Evolutionary conservation across 2,888 invertebrate species (phyloP).

Genomic region (Limnephilus rhombicus): DNA sequence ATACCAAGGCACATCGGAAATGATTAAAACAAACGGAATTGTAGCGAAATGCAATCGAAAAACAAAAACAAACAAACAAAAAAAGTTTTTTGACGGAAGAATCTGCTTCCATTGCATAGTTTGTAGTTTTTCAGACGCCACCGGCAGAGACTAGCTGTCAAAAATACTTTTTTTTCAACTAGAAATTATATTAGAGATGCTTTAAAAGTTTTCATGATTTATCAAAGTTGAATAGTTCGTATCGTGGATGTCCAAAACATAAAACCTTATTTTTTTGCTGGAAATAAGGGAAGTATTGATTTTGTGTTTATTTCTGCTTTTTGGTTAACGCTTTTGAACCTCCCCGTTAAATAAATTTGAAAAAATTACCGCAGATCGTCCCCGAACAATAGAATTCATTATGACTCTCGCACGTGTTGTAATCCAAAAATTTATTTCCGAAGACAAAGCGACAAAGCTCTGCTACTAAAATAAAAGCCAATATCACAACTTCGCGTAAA

Average conservation of each 20-base stretch:
- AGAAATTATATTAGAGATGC: not conserved
- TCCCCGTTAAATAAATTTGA: not conserved
- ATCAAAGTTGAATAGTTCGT: not conserved
- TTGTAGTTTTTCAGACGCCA: not conserved
- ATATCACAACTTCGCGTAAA: slow-evolving; percentile 52
- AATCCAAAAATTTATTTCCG: slow-evolving; percentile 27
- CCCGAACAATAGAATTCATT: slow-evolving; percentile 23
- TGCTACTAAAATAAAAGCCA: slow-evolving; percentile 52
- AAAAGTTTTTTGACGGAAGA: not conserved
- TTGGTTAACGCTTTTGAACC: no score
- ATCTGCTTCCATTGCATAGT: not conserved
- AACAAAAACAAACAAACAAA: no score
- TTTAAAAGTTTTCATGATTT: not conserved
- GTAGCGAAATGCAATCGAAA: not conserved
- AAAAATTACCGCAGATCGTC: not conserved
- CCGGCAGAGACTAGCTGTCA: not conserved
- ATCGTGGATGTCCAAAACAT: not conserved
- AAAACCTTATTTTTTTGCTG: not conserved
- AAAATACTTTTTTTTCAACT: not conserved
- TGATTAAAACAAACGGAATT: not conserved
- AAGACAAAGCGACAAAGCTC: slow-evolving; percentile 28
- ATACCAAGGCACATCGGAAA: not conserved
- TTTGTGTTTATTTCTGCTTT: not conserved
- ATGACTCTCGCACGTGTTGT: slow-evolving; percentile 34
- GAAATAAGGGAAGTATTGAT: not conserved